Evolutionary conservation across 1,140 invertebrate species (phyloP).

Genomic region (Coptotermes formosanus): DNA sequence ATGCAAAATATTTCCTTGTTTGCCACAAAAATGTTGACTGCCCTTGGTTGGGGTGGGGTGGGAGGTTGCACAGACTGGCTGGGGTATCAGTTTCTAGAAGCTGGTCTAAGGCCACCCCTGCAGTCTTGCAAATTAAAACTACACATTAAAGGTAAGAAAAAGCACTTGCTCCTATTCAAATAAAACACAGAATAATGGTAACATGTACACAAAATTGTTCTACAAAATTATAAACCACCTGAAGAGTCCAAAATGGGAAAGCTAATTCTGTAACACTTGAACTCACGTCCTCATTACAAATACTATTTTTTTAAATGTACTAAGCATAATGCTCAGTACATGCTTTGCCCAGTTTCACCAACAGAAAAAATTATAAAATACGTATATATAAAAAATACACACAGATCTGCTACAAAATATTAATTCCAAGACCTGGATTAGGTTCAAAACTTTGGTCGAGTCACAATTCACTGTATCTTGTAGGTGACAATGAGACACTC

Average conservation of each 20-base stretch:
- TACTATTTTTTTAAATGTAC: not conserved
- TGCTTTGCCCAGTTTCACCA: not conserved
- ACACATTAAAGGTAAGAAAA: not conserved
- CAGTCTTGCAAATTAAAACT: not conserved
- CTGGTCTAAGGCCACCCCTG: too few species aligned
- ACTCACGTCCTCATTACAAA: not conserved
- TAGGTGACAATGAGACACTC: not conserved
- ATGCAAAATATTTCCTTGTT: too few species aligned
- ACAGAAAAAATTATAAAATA: not conserved
- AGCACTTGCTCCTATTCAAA: not conserved
- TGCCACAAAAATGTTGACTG: too few species aligned
- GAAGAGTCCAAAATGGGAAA: not conserved
- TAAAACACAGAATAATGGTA: not conserved
- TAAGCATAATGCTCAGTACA: not conserved
- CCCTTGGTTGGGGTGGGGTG: too few species aligned
- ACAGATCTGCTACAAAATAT: not conserved
- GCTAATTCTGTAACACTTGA: not conserved
- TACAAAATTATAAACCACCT: not conserved
- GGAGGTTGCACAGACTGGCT: too few species aligned
- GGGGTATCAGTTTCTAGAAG: too few species aligned
- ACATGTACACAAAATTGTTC: conserved; percentile 2
- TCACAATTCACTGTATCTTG: not conserved
- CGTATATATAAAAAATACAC: not conserved
- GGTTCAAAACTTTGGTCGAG: not conserved
- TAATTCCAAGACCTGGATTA: not conserved